Percentiles rank a stretch among this genome's conserved stretches.
Conservation (phyloP, 2,113 vertebrate genomes). For the Cygnus atratus region DNA sequence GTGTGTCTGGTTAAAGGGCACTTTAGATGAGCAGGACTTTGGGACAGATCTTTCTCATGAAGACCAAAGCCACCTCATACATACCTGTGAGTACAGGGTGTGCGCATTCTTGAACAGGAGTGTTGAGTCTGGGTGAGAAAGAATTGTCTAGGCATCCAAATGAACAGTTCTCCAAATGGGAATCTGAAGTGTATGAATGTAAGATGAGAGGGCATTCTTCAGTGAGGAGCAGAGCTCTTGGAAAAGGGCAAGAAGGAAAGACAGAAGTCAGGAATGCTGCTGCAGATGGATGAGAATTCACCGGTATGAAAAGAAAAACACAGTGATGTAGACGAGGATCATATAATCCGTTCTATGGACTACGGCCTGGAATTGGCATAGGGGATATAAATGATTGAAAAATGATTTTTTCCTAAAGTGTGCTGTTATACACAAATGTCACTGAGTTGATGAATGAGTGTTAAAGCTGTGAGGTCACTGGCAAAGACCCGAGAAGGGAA, state of each 20-base stretch:
- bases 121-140: background rate
- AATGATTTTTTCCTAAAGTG: background rate
- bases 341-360: background rate
- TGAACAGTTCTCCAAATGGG: background rate
- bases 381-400: background rate
- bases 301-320: background rate
- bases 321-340: background rate
- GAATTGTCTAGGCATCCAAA: background rate
- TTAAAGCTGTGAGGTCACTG: background rate
- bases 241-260: background rate
- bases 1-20: background rate
- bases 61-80: background rate
- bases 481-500: background rate
- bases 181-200: background rate
- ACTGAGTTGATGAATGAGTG: background rate
- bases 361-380: background rate
- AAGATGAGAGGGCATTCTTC: background rate
- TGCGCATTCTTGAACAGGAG: background rate
- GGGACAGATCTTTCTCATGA: background rate
- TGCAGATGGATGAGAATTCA: background rate
- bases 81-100: rapidly evolving
- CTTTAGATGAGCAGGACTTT: background rate
- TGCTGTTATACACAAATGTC: background rate
- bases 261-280: background rate
- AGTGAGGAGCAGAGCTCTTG: background rate